These are phyloP conservation scores for Reticulitermes lucifugus DNA, from an alignment of 2,888 invertebrate species.

Conservation along the genomic window DNA sequence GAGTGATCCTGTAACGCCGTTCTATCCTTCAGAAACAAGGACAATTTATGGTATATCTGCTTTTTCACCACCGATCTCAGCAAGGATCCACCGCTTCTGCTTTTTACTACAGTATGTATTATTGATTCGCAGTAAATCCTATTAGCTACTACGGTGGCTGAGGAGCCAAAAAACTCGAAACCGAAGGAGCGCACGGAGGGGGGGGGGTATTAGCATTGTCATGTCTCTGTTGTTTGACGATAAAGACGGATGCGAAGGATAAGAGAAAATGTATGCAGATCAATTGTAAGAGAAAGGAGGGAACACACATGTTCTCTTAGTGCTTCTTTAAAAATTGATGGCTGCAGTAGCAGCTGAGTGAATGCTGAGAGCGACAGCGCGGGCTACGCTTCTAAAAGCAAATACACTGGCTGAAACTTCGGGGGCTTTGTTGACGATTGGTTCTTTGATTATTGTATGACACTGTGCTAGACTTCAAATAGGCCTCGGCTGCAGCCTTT, in stretches of 20 bases:
- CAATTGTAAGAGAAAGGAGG: constrained; percentile 26
- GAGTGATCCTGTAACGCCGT: too few relatives aligned
- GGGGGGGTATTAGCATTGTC: constrained; percentile 26
- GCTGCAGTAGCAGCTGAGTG: not conserved
- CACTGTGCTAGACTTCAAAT: too few relatives aligned
- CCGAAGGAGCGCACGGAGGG: constrained; percentile 1
- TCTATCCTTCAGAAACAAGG: too few relatives aligned
- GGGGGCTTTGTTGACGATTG: too few relatives aligned
- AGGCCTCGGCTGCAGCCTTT: too few relatives aligned
- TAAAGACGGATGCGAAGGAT: constrained; percentile 37
- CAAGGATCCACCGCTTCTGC: too few relatives aligned
- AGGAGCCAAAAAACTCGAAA: constrained; percentile 7
- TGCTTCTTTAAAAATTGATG: constrained; percentile 26
- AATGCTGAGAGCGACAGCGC: too few relatives aligned
- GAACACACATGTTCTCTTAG: constrained; percentile 38
- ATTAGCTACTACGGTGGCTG: constrained; percentile 43
- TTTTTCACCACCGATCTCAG: too few relatives aligned
- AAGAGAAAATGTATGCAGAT: constrained; percentile 36
- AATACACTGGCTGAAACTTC: too few relatives aligned
- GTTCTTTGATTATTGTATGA: too few relatives aligned
- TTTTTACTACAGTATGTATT: constrained; percentile 48
- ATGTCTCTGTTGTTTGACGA: constrained; percentile 32
- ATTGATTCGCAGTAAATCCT: constrained; percentile 53
- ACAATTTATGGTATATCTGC: too few relatives aligned
- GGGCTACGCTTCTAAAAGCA: too few relatives aligned